Percentiles rank a stretch among this genome's conserved stretches.
These are phyloP conservation scores for Drosophila kurseongensis DNA, from an alignment of 1,140 invertebrate genomes.

Conservation along the genomic window DNA sequence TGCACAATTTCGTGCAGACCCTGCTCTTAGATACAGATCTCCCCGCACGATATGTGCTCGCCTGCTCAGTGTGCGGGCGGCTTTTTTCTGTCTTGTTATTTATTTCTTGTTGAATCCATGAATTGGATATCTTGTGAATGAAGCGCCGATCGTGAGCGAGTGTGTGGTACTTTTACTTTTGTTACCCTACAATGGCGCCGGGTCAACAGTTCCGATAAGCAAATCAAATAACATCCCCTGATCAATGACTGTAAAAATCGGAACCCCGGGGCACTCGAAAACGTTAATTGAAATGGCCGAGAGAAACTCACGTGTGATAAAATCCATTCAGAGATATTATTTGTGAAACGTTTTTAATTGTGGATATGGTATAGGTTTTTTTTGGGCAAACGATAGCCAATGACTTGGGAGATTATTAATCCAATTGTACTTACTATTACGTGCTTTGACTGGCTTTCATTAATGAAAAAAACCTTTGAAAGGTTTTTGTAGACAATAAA, in stretches of 20 bases:
- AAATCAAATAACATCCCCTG: slow-evolving; percentile 27
- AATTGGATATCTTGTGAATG: slow-evolving; percentile 76
- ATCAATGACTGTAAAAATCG: slow-evolving; percentile 48
- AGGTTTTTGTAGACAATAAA: not conserved
- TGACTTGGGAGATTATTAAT: not conserved
- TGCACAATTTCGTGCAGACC: slow-evolving; percentile 76
- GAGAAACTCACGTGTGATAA: slow-evolving; percentile 13
- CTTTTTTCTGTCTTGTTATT: slow-evolving; percentile 25
- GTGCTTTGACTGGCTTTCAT: not conserved
- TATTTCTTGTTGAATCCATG: slow-evolving; percentile 60
- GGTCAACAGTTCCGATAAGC: slow-evolving; percentile 40
- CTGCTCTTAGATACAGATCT: slow-evolving; percentile 67
- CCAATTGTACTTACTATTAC: slow-evolving; percentile 6
- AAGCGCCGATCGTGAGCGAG: slow-evolving; percentile 62
- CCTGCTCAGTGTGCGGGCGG: slow-evolving; percentile 39
- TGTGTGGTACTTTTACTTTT: slow-evolving; percentile 69
- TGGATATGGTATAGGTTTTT: not conserved
- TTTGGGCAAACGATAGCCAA: slow-evolving; percentile 4
- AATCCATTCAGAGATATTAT: not conserved
- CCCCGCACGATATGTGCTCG: slow-evolving; percentile 52
- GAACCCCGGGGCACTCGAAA: slow-evolving; percentile 22
- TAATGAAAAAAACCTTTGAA: too few species aligned
- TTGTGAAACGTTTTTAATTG: not conserved
- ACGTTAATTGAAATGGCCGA: slow-evolving; percentile 32
- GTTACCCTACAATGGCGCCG: slow-evolving; percentile 40